Evolutionary conservation across 2,797 vertebrate genomes (phyloP).

Genomic region (Smutsia temminckii): DNA sequence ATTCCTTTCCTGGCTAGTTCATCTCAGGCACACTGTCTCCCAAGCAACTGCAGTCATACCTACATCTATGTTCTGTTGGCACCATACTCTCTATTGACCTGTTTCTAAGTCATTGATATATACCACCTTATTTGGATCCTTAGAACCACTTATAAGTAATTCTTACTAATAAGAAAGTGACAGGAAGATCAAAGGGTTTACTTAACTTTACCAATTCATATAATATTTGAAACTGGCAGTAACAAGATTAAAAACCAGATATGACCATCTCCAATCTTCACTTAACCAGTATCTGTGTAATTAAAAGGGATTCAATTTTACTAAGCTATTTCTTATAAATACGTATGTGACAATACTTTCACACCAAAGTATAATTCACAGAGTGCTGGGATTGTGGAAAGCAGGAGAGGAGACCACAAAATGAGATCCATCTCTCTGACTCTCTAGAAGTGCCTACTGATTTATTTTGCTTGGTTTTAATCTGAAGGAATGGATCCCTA

Average conservation of each 20-base stretch:
- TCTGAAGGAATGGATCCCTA: background rate
- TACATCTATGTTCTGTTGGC: background rate
- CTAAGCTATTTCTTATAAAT: background rate
- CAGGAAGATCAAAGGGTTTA: background rate
- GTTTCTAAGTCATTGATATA: background rate
- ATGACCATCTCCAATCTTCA: background rate
- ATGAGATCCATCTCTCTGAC: background rate
- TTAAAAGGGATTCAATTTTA: background rate
- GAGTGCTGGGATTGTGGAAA: background rate
- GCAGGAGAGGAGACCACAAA: background rate
- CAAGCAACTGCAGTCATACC: background rate
- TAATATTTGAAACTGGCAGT: background rate
- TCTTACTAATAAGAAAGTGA: background rate
- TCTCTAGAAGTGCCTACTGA: background rate
- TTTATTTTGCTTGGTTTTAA: background rate
- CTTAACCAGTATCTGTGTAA: background rate
- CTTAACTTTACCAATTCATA: background rate
- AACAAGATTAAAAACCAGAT: background rate
- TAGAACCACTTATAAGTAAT: background rate
- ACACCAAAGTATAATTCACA: background rate
- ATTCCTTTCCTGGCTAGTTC: background rate
- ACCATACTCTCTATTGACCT: fast-evolving
- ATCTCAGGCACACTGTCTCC: background rate
- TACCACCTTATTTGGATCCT: background rate
- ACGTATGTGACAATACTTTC: background rate